phyloP scores from a whole-genome alignment of 2,797 vertebrate genomes.

The Phataginus tricuspis region DNA sequence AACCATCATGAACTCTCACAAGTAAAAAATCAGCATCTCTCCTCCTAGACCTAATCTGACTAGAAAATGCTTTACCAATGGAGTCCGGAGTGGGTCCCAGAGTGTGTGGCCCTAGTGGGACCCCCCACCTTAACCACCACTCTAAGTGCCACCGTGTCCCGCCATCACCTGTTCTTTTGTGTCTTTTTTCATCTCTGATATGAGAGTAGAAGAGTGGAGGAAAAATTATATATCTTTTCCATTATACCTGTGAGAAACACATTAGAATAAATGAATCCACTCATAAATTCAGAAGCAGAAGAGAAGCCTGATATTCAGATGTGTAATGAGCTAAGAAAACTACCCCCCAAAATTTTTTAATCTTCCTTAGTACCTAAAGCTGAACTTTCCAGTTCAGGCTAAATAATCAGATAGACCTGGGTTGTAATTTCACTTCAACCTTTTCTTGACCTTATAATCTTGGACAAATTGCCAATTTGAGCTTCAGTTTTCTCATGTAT shows the following conservation, averaged over 20 bases:
- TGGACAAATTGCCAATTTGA: background rate
- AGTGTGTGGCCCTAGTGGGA: too few relatives aligned
- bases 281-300: background rate
- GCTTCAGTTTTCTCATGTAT: background rate
- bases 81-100: too few relatives aligned
- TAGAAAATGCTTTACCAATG: too few relatives aligned
- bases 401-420: background rate
- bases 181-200: conserved; percentile 19
- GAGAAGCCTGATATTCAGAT: background rate
- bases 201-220: background rate
- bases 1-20: too few relatives aligned
- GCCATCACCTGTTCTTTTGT: background rate
- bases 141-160: too few relatives aligned
- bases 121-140: too few relatives aligned
- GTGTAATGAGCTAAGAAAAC: background rate
- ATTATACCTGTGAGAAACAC: background rate
- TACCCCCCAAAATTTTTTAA: background rate
- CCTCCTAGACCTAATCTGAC: too few relatives aligned
- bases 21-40: too few relatives aligned
- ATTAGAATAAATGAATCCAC: background rate
- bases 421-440: background rate
- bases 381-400: background rate
- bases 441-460: background rate
- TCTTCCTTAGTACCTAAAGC: background rate
- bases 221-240: background rate